These are phyloP conservation scores for Craniophora ligustri DNA, from an alignment of 2,888 invertebrate species.

Conservation along the genomic window DNA sequence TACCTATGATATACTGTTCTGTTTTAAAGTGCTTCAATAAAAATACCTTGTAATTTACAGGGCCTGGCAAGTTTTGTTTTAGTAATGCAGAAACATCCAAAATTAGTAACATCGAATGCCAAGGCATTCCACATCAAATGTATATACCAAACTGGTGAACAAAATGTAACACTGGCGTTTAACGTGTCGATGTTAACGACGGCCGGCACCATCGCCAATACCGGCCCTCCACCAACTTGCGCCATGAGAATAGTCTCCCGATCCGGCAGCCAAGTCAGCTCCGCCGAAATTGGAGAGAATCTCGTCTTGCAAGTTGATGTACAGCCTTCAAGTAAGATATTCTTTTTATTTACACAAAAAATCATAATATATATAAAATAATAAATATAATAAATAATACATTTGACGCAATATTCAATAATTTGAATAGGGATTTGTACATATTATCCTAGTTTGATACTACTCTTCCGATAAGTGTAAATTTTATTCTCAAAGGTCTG, in stretches of 20 bases:
- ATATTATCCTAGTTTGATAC: background rate
- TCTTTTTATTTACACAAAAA: background rate
- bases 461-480: too few relatives aligned
- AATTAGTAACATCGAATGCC: conserved; percentile 97
- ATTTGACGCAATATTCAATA: too few relatives aligned
- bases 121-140: conserved; percentile 99
- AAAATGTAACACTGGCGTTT: conserved; percentile 96
- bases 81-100: conserved; percentile 98
- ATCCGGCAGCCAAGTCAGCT: conserved; percentile 95
- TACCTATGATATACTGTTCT: too few relatives aligned
- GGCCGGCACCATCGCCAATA: conserved; percentile 98
- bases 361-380: background rate
- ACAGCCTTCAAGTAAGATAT: conserved; percentile 90
- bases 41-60: conserved; percentile 78
- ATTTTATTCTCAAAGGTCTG: too few relatives aligned
- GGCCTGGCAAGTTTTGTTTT: conserved; percentile 97
- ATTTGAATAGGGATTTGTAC: background rate
- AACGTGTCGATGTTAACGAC: conserved; percentile 98
- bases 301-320: conserved; percentile 95
- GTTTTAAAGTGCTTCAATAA: background rate
- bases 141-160: conserved; percentile 97
- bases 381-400: too few relatives aligned
- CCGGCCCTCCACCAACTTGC: conserved; percentile 97
- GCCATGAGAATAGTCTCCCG: conserved; percentile 96
- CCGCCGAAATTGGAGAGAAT: conserved; percentile 97